Conservation (phyloP, 2,888 invertebrate species). For the Venustoraphidia nigricollis region DNA sequence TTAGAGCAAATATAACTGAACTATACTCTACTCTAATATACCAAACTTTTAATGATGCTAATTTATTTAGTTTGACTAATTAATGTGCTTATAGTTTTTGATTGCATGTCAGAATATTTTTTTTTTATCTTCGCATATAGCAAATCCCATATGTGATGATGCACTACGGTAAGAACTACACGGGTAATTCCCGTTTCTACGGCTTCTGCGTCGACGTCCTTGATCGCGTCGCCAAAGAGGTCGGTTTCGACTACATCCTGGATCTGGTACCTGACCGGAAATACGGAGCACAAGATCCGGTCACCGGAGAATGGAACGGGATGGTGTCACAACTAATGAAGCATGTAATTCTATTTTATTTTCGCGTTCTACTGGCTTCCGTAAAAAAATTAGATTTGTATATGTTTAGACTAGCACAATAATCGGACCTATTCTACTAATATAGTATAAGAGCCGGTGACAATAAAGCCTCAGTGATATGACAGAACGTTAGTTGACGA, state of each 20-base stretch:
- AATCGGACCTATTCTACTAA: too few species aligned
- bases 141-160: conserved; percentile 63
- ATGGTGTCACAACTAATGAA: conserved; percentile 55
- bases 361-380: conserved; percentile 17
- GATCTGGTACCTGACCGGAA: conserved; percentile 55
- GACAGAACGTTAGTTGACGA: too few species aligned
- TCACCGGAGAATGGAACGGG: conserved; percentile 48
- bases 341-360: conserved; percentile 38
- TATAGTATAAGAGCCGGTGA: too few species aligned
- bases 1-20: too few species aligned
- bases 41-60: too few species aligned
- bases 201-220: conserved; percentile 68
- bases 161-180: conserved; percentile 49
- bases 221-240: conserved; percentile 45
- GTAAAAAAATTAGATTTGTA: too few species aligned
- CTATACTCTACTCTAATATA: too few species aligned
- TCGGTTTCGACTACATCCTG: conserved; percentile 55
- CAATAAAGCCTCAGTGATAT: too few species aligned
- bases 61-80: background rate
- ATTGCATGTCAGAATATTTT: conserved; percentile 12
- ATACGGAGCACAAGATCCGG: conserved; percentile 44
- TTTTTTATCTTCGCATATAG: conserved; percentile 25
- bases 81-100: background rate
- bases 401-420: background rate
- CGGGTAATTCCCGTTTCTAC: conserved; percentile 58